Conservation (phyloP, 2,797 vertebrate genomes). For the Neosilurus hyrtlii region DNA sequence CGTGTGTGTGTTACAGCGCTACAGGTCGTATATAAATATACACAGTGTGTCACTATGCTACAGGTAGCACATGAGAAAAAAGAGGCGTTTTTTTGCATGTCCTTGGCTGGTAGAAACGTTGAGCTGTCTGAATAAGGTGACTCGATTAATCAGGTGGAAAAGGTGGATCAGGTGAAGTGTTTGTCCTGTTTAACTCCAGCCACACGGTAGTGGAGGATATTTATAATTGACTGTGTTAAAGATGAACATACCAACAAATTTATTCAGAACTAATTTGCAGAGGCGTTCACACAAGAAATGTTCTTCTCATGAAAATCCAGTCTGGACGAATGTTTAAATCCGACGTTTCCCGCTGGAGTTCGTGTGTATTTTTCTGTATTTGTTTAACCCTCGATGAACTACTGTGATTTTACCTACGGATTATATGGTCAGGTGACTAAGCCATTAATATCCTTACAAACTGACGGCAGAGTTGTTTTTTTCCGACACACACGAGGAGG, state of each 20-base stretch:
- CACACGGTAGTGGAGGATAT: background rate
- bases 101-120: background rate
- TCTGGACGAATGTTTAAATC: background rate
- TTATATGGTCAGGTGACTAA: background rate
- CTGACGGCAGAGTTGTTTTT: background rate
- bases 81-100: background rate
- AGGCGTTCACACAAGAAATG: too few species aligned
- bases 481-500: background rate
- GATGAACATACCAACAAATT: background rate
- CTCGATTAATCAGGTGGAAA: background rate
- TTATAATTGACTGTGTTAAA: background rate
- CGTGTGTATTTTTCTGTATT: background rate
- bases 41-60: constrained; percentile 23
- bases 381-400: background rate
- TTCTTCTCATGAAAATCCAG: too few species aligned
- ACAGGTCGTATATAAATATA: constrained; percentile 32
- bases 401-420: background rate
- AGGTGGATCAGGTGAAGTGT: too few species aligned
- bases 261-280: too few species aligned
- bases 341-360: background rate
- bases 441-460: background rate
- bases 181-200: background rate
- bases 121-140: background rate
- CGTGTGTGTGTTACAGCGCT: constrained; percentile 18
- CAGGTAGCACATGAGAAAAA: constrained; percentile 27